Percentiles rank a stretch among this genome's conserved stretches.
These are phyloP conservation scores for Taxidea taxus DNA, from an alignment of 2,113 vertebrate species.

Conservation along the genomic window DNA sequence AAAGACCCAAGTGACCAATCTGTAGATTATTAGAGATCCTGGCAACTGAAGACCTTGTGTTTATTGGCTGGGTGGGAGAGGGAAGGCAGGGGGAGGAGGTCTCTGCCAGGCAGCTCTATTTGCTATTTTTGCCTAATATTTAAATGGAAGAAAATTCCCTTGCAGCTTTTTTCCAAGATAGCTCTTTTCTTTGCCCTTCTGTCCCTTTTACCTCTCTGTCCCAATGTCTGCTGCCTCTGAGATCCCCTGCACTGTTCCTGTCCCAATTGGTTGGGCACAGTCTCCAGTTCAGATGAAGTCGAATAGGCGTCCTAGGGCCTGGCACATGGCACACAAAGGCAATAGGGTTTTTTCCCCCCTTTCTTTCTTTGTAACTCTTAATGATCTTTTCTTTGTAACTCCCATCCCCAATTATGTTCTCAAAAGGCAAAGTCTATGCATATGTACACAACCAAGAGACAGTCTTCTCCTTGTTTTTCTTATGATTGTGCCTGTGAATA, in stretches of 20 bases:
- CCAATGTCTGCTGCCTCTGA: neutral
- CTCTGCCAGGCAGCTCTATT: neutral
- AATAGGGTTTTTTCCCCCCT: neutral
- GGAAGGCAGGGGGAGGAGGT: neutral
- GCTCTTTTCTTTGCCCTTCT: neutral
- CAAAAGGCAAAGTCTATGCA: slow-evolving; percentile 57
- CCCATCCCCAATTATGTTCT: slow-evolving; percentile 63
- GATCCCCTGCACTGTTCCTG: too few species aligned
- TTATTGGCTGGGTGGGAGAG: neutral
- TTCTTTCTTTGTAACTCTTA: slow-evolving; percentile 57
- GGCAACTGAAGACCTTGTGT: neutral
- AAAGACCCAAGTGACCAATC: neutral
- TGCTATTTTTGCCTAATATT: neutral
- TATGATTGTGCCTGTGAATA: slow-evolving; percentile 49
- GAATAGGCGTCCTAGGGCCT: neutral
- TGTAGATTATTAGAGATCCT: neutral
- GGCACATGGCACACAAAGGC: neutral
- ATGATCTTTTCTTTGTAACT: slow-evolving; percentile 60
- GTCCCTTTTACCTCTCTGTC: neutral
- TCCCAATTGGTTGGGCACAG: neutral
- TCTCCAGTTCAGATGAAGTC: neutral
- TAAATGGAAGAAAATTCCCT: neutral
- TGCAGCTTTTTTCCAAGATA: neutral
- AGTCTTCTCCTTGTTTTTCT: slow-evolving; percentile 64
- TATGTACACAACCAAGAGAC: slow-evolving; percentile 45